Conservation (phyloP, 2,797 vertebrate genomes). For the Notolepis coatsorum region DNA sequence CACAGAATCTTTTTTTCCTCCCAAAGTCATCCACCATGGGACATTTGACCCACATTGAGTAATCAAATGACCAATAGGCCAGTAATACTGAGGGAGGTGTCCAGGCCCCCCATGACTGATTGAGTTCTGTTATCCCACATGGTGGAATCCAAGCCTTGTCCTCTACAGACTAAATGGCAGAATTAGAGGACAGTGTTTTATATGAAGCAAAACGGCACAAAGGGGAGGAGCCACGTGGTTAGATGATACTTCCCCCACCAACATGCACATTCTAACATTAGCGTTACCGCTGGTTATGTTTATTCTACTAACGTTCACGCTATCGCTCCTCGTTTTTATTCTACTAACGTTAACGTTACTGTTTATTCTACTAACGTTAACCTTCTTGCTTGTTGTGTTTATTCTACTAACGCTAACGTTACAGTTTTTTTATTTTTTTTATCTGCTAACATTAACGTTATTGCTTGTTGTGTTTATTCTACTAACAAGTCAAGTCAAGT, state of each 20-base stretch:
- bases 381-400: no score
- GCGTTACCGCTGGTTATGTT: no score
- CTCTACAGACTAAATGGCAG: conserved; percentile 41
- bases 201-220: conserved; percentile 19
- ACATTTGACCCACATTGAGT: conserved; percentile 62
- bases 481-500: no score
- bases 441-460: no score
- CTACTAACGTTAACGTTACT: no score
- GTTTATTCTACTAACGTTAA: no score
- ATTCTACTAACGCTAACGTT: no score
- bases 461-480: no score
- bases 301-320: no score
- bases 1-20: conserved; percentile 30
- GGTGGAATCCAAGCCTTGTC: conserved; percentile 39
- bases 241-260: conserved; percentile 40
- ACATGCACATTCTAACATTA: no score
- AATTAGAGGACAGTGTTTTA: conserved; percentile 32
- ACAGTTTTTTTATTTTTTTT: no score
- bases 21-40: conserved; percentile 61
- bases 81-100: conserved; percentile 54
- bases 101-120: conserved; percentile 61
- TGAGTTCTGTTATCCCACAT: conserved; percentile 59
- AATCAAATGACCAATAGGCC: conserved; percentile 69
- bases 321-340: no score
- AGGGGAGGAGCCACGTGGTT: conserved; percentile 36